phyloP scores from a whole-genome alignment of 2,797 vertebrate genomes.

The Crocodylus rhombifer region DNA sequence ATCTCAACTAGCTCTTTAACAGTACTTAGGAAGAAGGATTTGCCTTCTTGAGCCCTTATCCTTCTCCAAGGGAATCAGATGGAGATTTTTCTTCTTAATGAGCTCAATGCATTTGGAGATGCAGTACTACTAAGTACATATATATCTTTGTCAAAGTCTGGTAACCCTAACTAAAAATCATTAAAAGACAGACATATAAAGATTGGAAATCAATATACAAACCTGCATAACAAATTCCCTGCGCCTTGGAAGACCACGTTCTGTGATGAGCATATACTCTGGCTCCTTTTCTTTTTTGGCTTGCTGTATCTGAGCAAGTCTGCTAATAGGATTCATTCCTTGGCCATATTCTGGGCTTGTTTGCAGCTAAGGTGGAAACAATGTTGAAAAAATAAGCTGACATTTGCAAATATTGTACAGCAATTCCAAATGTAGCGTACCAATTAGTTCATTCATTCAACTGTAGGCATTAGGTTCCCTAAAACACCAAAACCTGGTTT shows the following conservation, averaged over 20 bases:
- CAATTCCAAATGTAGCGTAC: background rate
- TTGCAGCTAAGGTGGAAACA: conserved; percentile 84
- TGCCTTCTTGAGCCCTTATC: background rate
- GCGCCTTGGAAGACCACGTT: conserved; percentile 93
- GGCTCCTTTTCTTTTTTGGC: conserved; percentile 99
- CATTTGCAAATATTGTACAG: background rate
- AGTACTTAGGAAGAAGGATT: background rate
- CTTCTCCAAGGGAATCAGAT: background rate
- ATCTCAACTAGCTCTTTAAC: background rate
- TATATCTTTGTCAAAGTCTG: background rate
- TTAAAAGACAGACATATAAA: background rate
- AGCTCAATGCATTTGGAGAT: background rate
- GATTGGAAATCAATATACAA: conserved; percentile 23
- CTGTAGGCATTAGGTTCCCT: conserved; percentile 5
- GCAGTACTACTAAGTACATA: background rate
- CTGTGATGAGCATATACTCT: conserved; percentile 93
- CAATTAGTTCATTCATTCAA: background rate
- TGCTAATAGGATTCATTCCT: conserved; percentile 98
- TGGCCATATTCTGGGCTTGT: conserved; percentile 96
- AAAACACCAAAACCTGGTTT: background rate
- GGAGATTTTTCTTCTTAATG: background rate
- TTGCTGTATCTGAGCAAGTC: conserved; percentile 98
- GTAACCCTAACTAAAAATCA: background rate
- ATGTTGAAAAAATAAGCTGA: conserved; percentile 16
- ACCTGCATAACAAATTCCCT: conserved; percentile 98